phyloP scores from a whole-genome alignment of 1,140 invertebrate species.

The Trichogramma pretiosum region DNA sequence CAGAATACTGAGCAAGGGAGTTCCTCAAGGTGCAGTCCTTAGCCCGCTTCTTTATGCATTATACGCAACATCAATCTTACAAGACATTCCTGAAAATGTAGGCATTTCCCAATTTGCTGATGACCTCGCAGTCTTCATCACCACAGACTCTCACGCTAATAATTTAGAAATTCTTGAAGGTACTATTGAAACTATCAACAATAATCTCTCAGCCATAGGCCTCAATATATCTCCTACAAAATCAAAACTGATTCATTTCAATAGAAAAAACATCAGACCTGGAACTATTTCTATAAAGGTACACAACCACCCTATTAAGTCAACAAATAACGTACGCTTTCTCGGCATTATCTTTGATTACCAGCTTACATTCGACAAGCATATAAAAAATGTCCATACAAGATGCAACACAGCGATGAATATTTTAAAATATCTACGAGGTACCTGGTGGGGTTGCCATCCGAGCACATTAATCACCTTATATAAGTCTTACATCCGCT shows the following conservation, averaged over 20 bases:
- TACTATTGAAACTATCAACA: neutral
- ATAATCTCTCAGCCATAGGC: neutral
- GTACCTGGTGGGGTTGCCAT: conserved; percentile 13
- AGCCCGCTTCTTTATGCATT: too few relatives aligned
- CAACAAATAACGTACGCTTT: neutral
- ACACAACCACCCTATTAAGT: neutral
- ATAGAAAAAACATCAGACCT: neutral
- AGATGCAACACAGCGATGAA: neutral
- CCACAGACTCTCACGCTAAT: too few relatives aligned
- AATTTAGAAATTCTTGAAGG: too few relatives aligned
- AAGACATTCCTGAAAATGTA: too few relatives aligned
- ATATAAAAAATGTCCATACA: neutral
- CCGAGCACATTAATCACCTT: neutral
- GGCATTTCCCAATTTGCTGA: too few relatives aligned
- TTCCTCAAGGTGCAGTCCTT: too few relatives aligned
- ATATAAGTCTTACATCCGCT: conserved; percentile 3
- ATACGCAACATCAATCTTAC: too few relatives aligned
- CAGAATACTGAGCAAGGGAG: too few relatives aligned
- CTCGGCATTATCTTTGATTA: neutral
- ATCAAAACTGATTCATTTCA: neutral
- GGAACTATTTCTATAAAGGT: neutral
- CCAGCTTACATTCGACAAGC: neutral
- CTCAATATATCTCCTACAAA: neutral
- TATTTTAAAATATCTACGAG: conserved; percentile 2
- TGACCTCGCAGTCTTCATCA: too few relatives aligned